Conservation (phyloP, 2,113 vertebrate genomes). For the Rhegmatorhina hoffmannsi region DNA sequence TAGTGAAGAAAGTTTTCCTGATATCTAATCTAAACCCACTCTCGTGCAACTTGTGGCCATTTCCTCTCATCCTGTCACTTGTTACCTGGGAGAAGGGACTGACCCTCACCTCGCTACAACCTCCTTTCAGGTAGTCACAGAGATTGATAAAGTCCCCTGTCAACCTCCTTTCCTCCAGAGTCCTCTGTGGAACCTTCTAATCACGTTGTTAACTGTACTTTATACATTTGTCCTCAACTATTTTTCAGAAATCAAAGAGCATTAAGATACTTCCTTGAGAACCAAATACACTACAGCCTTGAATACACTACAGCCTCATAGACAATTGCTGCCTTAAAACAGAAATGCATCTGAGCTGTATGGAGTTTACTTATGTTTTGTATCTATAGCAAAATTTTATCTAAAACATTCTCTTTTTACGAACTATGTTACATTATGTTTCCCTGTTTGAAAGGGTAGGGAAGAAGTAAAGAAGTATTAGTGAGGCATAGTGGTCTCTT, state of each 20-base stretch:
- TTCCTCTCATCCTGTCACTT: not conserved
- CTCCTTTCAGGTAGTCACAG: not conserved
- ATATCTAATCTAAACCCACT: not conserved
- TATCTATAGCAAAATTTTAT: not conserved
- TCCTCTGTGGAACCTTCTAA: not conserved
- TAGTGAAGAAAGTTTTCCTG: not conserved
- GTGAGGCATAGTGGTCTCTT: not conserved
- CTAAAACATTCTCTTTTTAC: not conserved
- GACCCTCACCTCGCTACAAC: not conserved
- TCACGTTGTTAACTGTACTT: not conserved
- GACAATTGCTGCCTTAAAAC: constrained; percentile 61
- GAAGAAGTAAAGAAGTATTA: not conserved
- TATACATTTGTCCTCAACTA: not conserved
- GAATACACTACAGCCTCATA: not conserved
- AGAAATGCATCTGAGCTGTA: constrained; percentile 11
- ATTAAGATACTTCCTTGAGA: constrained; percentile 18
- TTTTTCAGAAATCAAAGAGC: constrained; percentile 23
- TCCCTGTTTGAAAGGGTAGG: not conserved
- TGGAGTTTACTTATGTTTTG: not conserved
- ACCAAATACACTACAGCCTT: not conserved
- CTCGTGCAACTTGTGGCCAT: not conserved
- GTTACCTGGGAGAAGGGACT: not conserved
- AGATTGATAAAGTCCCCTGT: not conserved
- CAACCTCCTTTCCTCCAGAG: not conserved
- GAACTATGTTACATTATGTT: not conserved